Conservation (phyloP, 2,113 vertebrate genomes). For the Phoxinus phoxinus region DNA sequence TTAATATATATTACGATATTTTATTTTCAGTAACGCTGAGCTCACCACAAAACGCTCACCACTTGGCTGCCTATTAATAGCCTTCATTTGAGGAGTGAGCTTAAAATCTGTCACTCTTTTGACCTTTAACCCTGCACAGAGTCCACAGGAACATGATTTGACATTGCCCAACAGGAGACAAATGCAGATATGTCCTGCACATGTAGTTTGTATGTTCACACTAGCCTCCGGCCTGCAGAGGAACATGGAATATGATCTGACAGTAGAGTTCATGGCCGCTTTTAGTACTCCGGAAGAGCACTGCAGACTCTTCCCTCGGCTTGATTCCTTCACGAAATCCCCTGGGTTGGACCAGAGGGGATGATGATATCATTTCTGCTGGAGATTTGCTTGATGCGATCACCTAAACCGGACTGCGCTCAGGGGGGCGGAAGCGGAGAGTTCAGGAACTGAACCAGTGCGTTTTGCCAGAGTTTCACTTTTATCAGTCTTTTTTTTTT, state of each 20-base stretch:
- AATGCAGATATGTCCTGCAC: background rate
- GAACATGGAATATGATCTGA: background rate
- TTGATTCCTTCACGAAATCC: background rate
- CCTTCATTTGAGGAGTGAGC: background rate
- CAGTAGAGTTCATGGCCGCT: background rate
- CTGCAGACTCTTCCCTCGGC: background rate
- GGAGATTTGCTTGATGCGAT: background rate
- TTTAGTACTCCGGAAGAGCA: background rate
- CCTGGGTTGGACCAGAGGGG: background rate
- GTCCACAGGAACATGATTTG: background rate
- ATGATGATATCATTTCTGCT: background rate
- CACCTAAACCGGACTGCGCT: background rate
- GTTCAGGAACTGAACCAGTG: background rate
- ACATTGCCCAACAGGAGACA: background rate
- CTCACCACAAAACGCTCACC: no score
- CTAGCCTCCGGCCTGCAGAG: background rate
- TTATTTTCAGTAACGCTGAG: no score
- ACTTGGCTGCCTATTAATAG: background rate
- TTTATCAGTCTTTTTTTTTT: background rate
- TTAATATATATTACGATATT: no score
- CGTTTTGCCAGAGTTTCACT: background rate
- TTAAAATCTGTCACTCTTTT: background rate
- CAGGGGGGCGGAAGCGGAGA: background rate
- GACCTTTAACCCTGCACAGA: background rate
- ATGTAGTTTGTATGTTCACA: background rate